These are phyloP conservation scores for Gymnothorax javanicus DNA, from an alignment of 2,797 vertebrate genomes.

Conservation along the genomic window DNA sequence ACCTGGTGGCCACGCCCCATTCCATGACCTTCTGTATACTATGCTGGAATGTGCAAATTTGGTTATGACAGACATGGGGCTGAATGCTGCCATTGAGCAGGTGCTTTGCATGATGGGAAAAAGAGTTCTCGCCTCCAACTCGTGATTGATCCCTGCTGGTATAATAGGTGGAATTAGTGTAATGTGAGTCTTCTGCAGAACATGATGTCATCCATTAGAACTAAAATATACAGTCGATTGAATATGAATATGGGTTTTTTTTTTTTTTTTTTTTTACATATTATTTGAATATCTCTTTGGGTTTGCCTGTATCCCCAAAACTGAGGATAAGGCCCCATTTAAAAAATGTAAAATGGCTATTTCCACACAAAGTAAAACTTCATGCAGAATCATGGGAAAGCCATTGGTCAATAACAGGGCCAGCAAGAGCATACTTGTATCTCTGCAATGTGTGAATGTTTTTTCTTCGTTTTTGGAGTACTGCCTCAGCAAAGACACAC, in stretches of 20 bases:
- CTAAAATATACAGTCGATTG: background rate
- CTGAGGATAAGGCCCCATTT: background rate
- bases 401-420: background rate
- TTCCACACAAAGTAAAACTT: slow-evolving; percentile 17
- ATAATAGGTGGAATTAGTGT: background rate
- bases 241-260: too few relatives aligned
- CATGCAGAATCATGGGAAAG: slow-evolving; percentile 1
- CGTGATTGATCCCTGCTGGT: background rate
- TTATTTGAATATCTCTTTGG: background rate
- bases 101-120: background rate
- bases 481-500: slow-evolving; percentile 4
- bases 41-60: slow-evolving; percentile 9
- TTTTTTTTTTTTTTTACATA: background rate
- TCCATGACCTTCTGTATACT: background rate
- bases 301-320: background rate
- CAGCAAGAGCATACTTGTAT: background rate
- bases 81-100: background rate
- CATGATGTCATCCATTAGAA: background rate
- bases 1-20: background rate
- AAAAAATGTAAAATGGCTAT: slow-evolving; percentile 22
- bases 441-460: background rate
- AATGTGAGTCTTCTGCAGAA: background rate
- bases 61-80: slow-evolving; percentile 16
- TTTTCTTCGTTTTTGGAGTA: slow-evolving; percentile 11
- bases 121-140: background rate